Evolutionary conservation across 2,113 vertebrate genomes (phyloP), one percentile per base, ranked within the genome.

Genomic region (Scortum barcoo): DNA sequence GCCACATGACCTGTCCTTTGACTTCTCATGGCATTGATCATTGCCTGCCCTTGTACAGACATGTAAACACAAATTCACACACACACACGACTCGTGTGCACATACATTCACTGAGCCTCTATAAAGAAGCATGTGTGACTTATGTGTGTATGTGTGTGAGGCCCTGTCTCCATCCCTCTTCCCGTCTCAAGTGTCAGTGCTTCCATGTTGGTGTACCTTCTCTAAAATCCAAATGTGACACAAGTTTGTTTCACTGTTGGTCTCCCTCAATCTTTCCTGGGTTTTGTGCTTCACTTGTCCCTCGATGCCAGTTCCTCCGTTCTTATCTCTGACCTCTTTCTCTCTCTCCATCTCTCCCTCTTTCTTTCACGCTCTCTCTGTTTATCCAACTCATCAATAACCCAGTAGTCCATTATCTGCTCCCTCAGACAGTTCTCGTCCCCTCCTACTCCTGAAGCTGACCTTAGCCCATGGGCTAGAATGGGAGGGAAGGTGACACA

Each of bases 381-480:
- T 81, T 74, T 69, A 68, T 81, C 53, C 16, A 54, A 79, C 70
- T 78, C 57, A 72, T 89, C 81, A 84, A 77, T 86, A 86, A 81
- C 62, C 76, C 82, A 75, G n/a, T 40, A 71, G 51, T 86, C 82
- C 53, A 86, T 82, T 80, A 80, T 75, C 54, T 75, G 38, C 51
- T 76, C 72, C 76, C 26, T 81, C 22, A 79, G 75, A 67, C 56
- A 75, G 63, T 74, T 54, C 65, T 80, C 1, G 28, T 67, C 33
- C n/a, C 40, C 51, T 78, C 51, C 44, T 40, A 53, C 79, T 83
- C 69, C 77, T 85, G 60, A 56, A 67, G 74, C 30, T 79, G 74
- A 70, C 61, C 66, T 72, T 71, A 67, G 53, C 73, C 65, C 26
- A 24, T 67, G 73, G 48, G 42, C n/a, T 58, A 58, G 30, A 62